Base-by-base conservation (phyloP, 2,797 vertebrate species). In the Malacoraja senta region DNA sequence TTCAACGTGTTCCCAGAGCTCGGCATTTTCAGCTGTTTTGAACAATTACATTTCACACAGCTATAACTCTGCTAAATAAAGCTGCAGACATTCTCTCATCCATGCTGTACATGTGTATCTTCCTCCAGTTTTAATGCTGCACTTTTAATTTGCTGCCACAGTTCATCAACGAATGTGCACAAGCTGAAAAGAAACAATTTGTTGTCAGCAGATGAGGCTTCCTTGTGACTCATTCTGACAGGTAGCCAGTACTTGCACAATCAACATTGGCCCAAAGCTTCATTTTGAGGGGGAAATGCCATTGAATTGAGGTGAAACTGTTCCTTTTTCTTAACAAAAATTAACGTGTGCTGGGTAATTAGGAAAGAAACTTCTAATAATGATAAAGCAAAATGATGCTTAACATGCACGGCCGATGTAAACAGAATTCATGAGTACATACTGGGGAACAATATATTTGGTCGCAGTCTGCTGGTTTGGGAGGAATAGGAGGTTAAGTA, bases 101-200 rank as follows among this genome's bases (percentile, higher is more conserved):
- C 91, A 94, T 95, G 93, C 94, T 94, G 35, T 53, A 32, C 71
- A n/a, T 53, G 15, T 91, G 90, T 17, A n/a, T 26, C 26, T 76
- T 72, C 10, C 24, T 76, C 71, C 21, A 53, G 44, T 74, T 94
- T 95, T 97, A 96, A 94, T 93, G 4, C 95, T 96, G 94, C 95
- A 96, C 97, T 97, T 97, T 96, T 97, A 96, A 97, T 98, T 97
- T 96, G 96, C 96, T 96, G 95, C 95, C 95, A 95, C 93, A 95
- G 94, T 95, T 95, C 94, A 94, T 95, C 95, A 96, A 94, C 93
- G 94, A 93, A 93, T 94, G 94, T 94, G 93, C 95, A 94, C 77
- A 9, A 94, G 93, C 94, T 93, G 80, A 94, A 88, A 81, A 93
- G 86, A 79, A 93, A 94, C 95, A 94, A 94, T 95, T 95, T 94